Conservation (phyloP, 2,113 vertebrate species). For the Oryctolagus cuniculus region DNA sequence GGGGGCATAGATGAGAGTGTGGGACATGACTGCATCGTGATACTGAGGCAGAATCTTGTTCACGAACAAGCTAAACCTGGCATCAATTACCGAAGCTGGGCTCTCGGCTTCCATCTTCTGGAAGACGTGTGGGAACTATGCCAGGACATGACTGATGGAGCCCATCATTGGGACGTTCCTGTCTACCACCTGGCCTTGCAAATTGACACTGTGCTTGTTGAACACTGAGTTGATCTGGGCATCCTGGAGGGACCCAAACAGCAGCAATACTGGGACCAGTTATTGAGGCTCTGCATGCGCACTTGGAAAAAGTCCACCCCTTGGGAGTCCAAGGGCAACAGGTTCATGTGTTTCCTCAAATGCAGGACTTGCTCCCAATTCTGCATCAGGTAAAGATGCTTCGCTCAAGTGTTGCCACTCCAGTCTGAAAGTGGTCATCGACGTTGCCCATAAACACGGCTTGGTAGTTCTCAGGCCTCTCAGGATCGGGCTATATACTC, state of each 20-base stretch:
- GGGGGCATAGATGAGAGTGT: slow-evolving; percentile 95
- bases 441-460: slow-evolving; percentile 96
- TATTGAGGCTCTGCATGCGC: slow-evolving; percentile 95
- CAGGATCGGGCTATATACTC: slow-evolving; percentile 93
- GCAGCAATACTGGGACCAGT: slow-evolving; percentile 92
- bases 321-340: slow-evolving; percentile 95
- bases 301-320: slow-evolving; percentile 98
- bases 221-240: slow-evolving; percentile 96
- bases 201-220: slow-evolving; percentile 94
- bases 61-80: slow-evolving; percentile 96
- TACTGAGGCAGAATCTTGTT: slow-evolving; percentile 96
- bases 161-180: slow-evolving; percentile 91
- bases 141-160: slow-evolving; percentile 95
- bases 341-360: slow-evolving; percentile 95
- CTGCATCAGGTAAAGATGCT: slow-evolving; percentile 98
- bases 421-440: slow-evolving; percentile 98
- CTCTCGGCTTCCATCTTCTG: slow-evolving; percentile 92
- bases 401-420: slow-evolving; percentile 93
- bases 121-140: slow-evolving; percentile 97
- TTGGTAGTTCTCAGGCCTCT: slow-evolving; percentile 96
- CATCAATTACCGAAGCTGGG: slow-evolving; percentile 86
- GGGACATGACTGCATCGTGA: slow-evolving; percentile 96
- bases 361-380: slow-evolving; percentile 99
- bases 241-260: slow-evolving; percentile 95
- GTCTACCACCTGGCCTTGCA: slow-evolving; percentile 91